Base-by-base conservation (phyloP, 30 jellyfish, hydroid and myxozoan genomes). In the Mastigias papua region DNA sequence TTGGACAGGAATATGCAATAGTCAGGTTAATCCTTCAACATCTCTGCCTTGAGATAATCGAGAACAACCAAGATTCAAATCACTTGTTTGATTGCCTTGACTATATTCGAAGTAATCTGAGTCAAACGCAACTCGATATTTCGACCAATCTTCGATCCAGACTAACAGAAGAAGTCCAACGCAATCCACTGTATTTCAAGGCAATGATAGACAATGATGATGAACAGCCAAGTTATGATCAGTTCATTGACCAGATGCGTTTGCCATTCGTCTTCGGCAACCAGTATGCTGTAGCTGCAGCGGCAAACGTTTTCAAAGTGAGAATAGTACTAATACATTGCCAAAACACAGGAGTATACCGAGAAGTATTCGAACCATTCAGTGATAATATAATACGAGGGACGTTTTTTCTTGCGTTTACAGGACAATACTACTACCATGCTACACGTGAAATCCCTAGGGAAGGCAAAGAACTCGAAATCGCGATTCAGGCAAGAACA, bases 251-350 rank as follows among this genome's bases (percentile, higher is more conserved):
- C 19, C 77, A 48, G 22, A 89, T 89, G 92, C 89, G 88, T 28
- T 30, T 25, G 37, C 81, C 77, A 35, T 93, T 46, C 26, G 77
- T 31, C 9, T 89, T 78, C 42, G 97, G 97, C 60, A 79, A 58
- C 74, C 92, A 79, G 33, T 80, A 89, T 76, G 97, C 97, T 0
- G 80, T 89, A 37, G 97, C 90, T 6, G 97, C 97, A 7, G 97
- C 97, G 9, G 92, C 97, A 6, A 80, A 89, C 49, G 69, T 81
- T 1, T 89, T 89, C 54, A 69, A 79, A 13, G 87, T 70, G 2
- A 69, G 90, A 21, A 80, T 89, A 13, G 92, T 89, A 42, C 54
- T 89, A 9, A 72, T 89, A 16, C 90, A 70, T 58, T 89, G 90
- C 48, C 90, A 80, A 61, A 80, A 60, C 27, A 64, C 97, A 9